phyloP scores from a whole-genome alignment of 2,113 vertebrate genomes.

The Columba janthina region DNA sequence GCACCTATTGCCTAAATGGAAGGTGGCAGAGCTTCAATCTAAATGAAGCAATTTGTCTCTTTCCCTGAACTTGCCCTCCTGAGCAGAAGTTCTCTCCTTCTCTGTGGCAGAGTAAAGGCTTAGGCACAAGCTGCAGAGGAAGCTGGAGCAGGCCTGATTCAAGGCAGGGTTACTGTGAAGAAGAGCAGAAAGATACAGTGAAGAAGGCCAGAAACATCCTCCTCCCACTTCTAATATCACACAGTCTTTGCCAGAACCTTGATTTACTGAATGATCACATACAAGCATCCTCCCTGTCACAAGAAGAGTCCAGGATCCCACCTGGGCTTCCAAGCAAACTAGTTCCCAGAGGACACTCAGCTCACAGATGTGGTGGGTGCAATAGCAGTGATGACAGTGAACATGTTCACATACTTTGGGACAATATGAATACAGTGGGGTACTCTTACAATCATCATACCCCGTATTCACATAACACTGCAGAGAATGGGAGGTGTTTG shows the following conservation, averaged over 20 bases:
- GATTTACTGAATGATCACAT: background rate
- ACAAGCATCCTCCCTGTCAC: background rate
- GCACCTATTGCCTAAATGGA: background rate
- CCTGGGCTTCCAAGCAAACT: background rate
- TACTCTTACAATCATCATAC: background rate
- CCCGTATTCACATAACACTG: background rate
- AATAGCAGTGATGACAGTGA: background rate
- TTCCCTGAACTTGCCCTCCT: slow-evolving; percentile 74
- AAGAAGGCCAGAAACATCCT: background rate
- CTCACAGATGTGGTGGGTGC: background rate
- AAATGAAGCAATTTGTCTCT: background rate
- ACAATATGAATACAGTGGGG: background rate
- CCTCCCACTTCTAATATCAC: background rate
- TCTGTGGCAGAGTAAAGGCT: slow-evolving; percentile 78
- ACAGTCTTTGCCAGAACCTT: background rate
- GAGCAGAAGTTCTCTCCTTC: slow-evolving; percentile 51
- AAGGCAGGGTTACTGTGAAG: slow-evolving; percentile 82
- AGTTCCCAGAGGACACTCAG: background rate
- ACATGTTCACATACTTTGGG: background rate
- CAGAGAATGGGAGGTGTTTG: background rate
- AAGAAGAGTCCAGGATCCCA: background rate
- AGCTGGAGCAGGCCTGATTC: slow-evolving; percentile 87
- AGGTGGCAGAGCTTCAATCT: background rate
- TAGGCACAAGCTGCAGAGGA: slow-evolving; percentile 84
- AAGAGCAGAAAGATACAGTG: slow-evolving; percentile 17